Percentiles rank a stretch among this genome's conserved stretches.
Conservation (phyloP, 2,888 invertebrate genomes). For the Brenthis daphne region DNA sequence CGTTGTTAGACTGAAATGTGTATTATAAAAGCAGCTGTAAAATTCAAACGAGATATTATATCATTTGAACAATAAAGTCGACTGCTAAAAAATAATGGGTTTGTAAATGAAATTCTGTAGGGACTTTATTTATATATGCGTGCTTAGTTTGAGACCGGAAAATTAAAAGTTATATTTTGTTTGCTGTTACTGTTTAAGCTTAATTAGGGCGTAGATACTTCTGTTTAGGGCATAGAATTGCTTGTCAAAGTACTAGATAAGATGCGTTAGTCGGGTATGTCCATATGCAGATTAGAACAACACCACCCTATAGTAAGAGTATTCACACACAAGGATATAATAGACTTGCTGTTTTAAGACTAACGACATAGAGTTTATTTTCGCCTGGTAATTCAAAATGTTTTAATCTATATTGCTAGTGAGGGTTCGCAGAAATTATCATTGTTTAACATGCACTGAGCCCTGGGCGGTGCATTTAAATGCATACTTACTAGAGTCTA, state of each 20-base stretch:
- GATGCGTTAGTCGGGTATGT: conserved; percentile 48
- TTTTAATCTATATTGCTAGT: conserved; percentile 10
- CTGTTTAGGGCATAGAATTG: conserved; percentile 42
- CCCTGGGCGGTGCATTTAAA: conserved; percentile 37
- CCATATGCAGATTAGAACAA: conserved; percentile 74
- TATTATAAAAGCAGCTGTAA: conserved; percentile 30
- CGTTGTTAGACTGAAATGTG: conserved; percentile 52
- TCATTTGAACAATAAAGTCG: conserved; percentile 40
- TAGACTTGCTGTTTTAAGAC: conserved; percentile 9
- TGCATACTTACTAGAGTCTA: conserved; percentile 25
- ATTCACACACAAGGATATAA: background rate
- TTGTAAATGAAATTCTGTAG: conserved; percentile 43
- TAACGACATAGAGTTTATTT: conserved; percentile 28
- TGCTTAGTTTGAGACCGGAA: conserved; percentile 41
- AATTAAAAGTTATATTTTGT: conserved; percentile 41
- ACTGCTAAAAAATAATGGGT: conserved; percentile 42
- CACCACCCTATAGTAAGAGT: conserved; percentile 54
- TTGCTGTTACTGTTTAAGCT: conserved; percentile 41
- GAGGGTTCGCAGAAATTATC: conserved; percentile 59
- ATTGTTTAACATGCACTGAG: conserved; percentile 59
- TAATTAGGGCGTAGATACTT: conserved; percentile 42
- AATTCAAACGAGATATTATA: conserved; percentile 35
- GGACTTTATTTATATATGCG: conserved; percentile 44
- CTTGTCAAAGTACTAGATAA: conserved; percentile 41
- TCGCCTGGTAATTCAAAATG: background rate